Percentiles rank a stretch among this genome's conserved stretches.
These are phyloP conservation scores for Ferdinandea cuprea DNA, from an alignment of 2,888 invertebrate species.

Conservation along the genomic window DNA sequence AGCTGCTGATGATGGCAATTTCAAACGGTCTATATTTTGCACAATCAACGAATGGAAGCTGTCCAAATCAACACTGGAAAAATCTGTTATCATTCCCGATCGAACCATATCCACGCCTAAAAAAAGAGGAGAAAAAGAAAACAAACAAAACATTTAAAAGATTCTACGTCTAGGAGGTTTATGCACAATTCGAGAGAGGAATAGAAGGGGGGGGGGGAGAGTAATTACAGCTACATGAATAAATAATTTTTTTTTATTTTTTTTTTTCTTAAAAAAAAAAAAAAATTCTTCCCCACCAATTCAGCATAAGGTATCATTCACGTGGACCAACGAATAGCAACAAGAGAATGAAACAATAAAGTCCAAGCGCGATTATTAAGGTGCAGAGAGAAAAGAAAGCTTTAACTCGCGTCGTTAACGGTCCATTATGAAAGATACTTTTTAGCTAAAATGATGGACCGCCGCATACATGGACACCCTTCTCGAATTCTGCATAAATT, in stretches of 20 bases:
- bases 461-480: slow-evolving; percentile 29
- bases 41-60: slow-evolving; percentile 55
- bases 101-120: slow-evolving; percentile 65
- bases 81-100: slow-evolving; percentile 51
- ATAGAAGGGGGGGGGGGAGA: neutral
- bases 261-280: no score
- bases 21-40: slow-evolving; percentile 46
- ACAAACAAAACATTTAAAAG: slow-evolving; percentile 18
- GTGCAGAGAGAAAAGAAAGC: neutral
- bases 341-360: slow-evolving; percentile 18
- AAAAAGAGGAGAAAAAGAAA: slow-evolving; percentile 24
- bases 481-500: slow-evolving; percentile 70
- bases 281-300: slow-evolving; percentile 38
- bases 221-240: slow-evolving; percentile 4
- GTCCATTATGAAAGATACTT: slow-evolving; percentile 67
- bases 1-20: slow-evolving; percentile 18
- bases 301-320: slow-evolving; percentile 74
- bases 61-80: slow-evolving; percentile 39
- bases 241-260: neutral
- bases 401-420: slow-evolving; percentile 19
- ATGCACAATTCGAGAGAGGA: slow-evolving; percentile 65
- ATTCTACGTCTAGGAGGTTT: slow-evolving; percentile 23
- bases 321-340: slow-evolving; percentile 64
- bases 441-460: slow-evolving; percentile 62
- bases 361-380: slow-evolving; percentile 9